A percentile compares a stretch with the other conserved stretches of the same genome.
Conservation (phyloP, 2,113 vertebrate genomes). For the Scolopax mira region DNA sequence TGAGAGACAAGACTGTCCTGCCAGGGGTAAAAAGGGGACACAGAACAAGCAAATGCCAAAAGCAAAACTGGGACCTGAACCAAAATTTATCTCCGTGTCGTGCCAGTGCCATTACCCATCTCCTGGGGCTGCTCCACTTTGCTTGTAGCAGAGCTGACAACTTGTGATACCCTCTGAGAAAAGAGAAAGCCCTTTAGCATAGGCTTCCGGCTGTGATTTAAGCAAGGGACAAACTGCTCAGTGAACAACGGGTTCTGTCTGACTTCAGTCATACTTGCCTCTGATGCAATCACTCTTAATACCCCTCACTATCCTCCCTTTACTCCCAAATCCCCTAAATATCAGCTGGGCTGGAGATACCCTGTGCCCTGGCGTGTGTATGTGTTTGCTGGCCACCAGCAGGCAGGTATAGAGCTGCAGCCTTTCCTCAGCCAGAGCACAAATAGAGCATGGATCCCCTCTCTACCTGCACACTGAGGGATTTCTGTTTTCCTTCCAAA, state of each 20-base stretch:
- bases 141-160: background rate
- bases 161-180: background rate
- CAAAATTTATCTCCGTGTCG: background rate
- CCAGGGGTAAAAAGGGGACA: background rate
- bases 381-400: background rate
- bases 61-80: background rate
- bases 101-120: background rate
- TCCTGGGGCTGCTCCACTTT: background rate
- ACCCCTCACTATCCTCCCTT: background rate
- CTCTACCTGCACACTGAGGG: background rate
- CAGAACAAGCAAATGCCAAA: background rate
- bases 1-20: background rate
- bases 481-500: background rate
- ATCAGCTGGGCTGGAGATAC: background rate
- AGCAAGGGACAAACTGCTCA: background rate
- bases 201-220: background rate
- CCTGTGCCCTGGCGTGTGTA: background rate
- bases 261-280: background rate
- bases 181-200: background rate
- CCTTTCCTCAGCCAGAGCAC: background rate
- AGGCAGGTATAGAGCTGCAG: background rate
- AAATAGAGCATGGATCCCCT: background rate
- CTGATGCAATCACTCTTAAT: background rate
- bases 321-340: background rate
- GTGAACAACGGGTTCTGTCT: background rate